Percentiles rank a stretch among this genome's conserved stretches.
Conservation (phyloP, 2,113 vertebrate species). For the Corythornis madagascariensis region DNA sequence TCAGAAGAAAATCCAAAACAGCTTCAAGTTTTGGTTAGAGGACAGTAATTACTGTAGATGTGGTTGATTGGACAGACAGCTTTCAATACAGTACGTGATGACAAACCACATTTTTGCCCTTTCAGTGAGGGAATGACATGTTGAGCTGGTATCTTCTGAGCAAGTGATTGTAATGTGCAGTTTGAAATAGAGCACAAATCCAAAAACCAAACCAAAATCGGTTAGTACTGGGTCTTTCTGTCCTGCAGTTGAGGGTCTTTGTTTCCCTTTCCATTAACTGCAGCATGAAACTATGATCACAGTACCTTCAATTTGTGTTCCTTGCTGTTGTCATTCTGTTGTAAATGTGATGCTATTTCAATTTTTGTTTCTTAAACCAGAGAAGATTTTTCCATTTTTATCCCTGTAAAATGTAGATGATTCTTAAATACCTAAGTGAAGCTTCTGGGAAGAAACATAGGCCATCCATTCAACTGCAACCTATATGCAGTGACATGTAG, state of each 20-base stretch:
- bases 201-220: background rate
- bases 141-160: background rate
- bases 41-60: background rate
- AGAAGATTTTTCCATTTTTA: background rate
- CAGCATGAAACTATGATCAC: background rate
- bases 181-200: background rate
- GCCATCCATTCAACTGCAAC: background rate
- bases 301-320: background rate
- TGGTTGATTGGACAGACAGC: background rate
- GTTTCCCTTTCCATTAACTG: background rate
- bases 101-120: background rate
- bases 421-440: background rate
- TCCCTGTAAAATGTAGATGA: background rate
- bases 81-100: background rate
- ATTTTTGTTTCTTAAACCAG: background rate
- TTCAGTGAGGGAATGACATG: background rate
- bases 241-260: background rate
- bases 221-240: background rate
- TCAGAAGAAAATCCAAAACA: background rate
- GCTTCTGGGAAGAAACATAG: constrained; percentile 6
- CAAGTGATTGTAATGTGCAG: background rate
- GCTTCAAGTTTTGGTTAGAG: background rate
- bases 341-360: background rate
- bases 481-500: constrained; percentile 17
- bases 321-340: background rate